Base-by-base conservation (phyloP, 2,113 vertebrate species). In the Terrapene triunguis region DNA sequence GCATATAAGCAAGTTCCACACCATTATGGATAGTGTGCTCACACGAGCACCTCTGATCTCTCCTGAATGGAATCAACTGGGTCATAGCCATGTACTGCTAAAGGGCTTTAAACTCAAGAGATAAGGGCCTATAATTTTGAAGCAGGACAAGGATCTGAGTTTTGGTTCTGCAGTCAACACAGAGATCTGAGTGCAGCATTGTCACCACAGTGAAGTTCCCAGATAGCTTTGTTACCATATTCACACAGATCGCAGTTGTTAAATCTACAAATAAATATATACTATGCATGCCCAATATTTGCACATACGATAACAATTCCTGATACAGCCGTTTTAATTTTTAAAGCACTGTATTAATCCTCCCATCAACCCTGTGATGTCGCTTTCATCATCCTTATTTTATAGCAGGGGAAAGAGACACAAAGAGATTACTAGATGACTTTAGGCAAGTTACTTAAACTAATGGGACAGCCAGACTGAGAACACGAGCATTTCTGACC, bases 11-110 rank as follows among this genome's bases (percentile, higher is more conserved):
- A 69, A 82, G 80, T 44, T 92, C 42, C 25, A 51, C 4, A 9
- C 0, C 0, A 4, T 0, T 69, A 62, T 21, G 22, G 42, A 3
- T 14, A 44, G 42, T 29, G 42, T 78, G 42, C 9, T 54, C 80
- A 8, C 12, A 12, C 38, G 13, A 0, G 14, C n/a, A 27, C 32
- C 85, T 90, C 11, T 59, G 74, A 14, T 62, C 55, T 44, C 86
- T 38, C 1, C 13, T 38, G 38, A 59, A 19, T 0, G 1, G 59
- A 84, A 81, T 82, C 51, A 83, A 17, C 62, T 44, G 27, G 72
- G 76, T n/a, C 29, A 3, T 42, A 57, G 47, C 48, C 42, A 14
- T 0, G 0, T 16, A 1, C 1, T 3, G 42, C 35, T n/a, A 54
- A 0, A 0, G 4, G 8, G 21, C 1, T 3, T 47, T 80, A 55